Evolutionary conservation across 2,797 vertebrate species (phyloP).

Genomic region (Melanotaenia pygmaea): DNA sequence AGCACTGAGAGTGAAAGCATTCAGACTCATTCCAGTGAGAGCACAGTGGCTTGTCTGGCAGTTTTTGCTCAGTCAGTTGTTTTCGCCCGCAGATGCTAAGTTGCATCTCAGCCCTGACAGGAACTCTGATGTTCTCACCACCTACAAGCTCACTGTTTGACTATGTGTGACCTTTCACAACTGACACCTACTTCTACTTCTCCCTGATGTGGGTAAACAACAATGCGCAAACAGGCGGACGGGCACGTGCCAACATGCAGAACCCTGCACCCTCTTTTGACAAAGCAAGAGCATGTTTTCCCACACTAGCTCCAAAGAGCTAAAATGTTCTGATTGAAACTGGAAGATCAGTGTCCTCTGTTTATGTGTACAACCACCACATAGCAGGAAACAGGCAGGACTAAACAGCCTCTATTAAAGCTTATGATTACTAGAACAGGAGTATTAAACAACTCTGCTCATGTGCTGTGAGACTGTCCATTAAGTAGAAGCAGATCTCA

Average conservation of each 20-base stretch:
- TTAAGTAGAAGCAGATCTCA: conserved; percentile 45
- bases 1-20: conserved; percentile 44
- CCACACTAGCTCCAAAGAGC: conserved; percentile 66
- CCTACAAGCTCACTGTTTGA: conserved; percentile 38
- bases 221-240: conserved; percentile 42
- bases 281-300: conserved; percentile 67
- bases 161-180: conserved; percentile 41
- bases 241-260: conserved; percentile 74
- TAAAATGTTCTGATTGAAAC: conserved; percentile 70
- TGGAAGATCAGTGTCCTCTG: conserved; percentile 51
- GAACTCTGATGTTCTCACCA: conserved; percentile 61
- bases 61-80: conserved; percentile 56
- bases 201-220: conserved; percentile 52
- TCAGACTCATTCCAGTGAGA: conserved; percentile 27
- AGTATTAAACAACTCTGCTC: conserved; percentile 41
- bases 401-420: conserved; percentile 61
- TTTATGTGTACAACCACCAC: conserved; percentile 43
- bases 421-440: conserved; percentile 59
- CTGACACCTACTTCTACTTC: conserved; percentile 45
- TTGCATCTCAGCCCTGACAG: conserved; percentile 51
- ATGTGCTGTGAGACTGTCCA: conserved; percentile 44
- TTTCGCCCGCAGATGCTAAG: conserved; percentile 61
- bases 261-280: conserved; percentile 72
- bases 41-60: conserved; percentile 18
- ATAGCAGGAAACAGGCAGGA: conserved; percentile 66